phyloP scores from a whole-genome alignment of 2,888 invertebrate genomes.

The Metalampra italica region DNA sequence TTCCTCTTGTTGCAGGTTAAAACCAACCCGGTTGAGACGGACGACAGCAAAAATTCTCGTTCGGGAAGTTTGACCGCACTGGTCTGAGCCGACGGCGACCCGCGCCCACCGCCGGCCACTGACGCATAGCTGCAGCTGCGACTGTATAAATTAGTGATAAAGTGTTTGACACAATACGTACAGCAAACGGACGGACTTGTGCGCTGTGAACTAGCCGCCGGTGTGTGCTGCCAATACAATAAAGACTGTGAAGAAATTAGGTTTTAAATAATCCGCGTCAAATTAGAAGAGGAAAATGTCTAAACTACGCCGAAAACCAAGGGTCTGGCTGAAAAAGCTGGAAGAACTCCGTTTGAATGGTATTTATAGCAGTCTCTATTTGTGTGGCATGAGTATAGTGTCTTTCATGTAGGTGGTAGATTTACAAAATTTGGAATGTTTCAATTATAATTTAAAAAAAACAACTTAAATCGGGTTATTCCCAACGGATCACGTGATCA shows the following conservation, averaged over 20 bases:
- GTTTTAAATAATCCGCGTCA: constrained; percentile 17
- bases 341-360: no score
- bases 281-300: no score
- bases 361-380: no score
- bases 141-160: constrained; percentile 22
- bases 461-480: no score
- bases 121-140: constrained; percentile 4
- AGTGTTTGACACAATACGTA: constrained; percentile 3
- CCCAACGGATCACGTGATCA: no score
- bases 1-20: constrained; percentile 39
- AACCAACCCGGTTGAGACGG: constrained; percentile 31
- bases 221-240: constrained; percentile 32
- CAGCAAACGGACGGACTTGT: constrained; percentile 1
- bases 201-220: background rate
- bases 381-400: no score
- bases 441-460: no score
- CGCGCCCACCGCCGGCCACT: background rate
- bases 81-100: constrained; percentile 33
- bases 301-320: no score
- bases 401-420: no score
- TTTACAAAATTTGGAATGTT: no score
- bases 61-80: constrained; percentile 67
- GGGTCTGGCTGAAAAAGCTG: no score
- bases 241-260: constrained; percentile 62
- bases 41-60: constrained; percentile 52